Base-by-base conservation (phyloP, 2,888 invertebrate genomes). In the Synergus japonicus region DNA sequence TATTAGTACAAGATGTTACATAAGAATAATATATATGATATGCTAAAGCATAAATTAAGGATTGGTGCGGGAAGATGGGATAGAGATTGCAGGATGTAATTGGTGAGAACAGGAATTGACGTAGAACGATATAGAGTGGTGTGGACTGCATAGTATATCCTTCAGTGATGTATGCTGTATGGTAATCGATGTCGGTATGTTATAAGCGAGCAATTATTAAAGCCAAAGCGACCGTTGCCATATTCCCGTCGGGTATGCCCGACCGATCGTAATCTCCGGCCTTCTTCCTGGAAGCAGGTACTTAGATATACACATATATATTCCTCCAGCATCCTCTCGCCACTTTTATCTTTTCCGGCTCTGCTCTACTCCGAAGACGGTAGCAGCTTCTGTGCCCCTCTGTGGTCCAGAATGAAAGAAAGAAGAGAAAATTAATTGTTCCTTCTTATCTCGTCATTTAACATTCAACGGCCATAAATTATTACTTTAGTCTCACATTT, bases 171-270 rank as follows among this genome's bases (percentile, higher is more conserved):
- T 64, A 78, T 76, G 81, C 77, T 82, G 58, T 64, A 78, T 76
- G 81, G 78, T 82, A 80, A 82, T 82, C 83, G 81, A 81, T 79
- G 80, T 78, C 77, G 76, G 79, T 37, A 37, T 37, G 77, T 81
- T 66, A 79, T 83, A 82, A 79, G 73, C 77, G 77, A 79, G 77
- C 82, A 83, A 83, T 83, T 82, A 82, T 83, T 80, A 81, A 83
- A 44, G 67, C 18, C 12, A 22, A 49, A 67, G 41, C 60, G 82
- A 76, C 81, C 82, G 83, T 82, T 84, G 81, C 79, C 76, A 78
- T 78, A 77, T 78, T 81, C 81, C 82, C 78, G 79, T 80, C 63
- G 78, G 49, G 80, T 69, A 79, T 80, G 77, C 78, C 49, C 58
- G 64, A 46, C 81, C 78, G 82, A 83, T 81, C 79, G 80, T 82